These are phyloP conservation scores for Crossaster papposus DNA, from an alignment of 53 echinoderm and acorn worm genomes.

Conservation along the genomic window DNA sequence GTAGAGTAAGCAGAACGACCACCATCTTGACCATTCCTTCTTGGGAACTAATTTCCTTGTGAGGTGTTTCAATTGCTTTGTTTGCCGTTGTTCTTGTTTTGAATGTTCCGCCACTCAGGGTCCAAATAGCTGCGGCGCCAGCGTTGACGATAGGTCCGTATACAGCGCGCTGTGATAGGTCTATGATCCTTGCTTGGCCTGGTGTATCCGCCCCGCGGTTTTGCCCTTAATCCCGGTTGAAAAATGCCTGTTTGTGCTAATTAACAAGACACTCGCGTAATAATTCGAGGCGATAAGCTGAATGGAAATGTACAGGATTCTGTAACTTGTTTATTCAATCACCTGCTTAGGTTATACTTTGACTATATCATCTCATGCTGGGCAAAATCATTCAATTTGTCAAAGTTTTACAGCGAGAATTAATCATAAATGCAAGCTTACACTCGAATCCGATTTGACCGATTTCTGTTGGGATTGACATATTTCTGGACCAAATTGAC, in stretches of 20 bases:
- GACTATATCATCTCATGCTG: too few relatives aligned
- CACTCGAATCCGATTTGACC: too few relatives aligned
- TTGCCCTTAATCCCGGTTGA: too few relatives aligned
- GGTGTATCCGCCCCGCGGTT: too few relatives aligned
- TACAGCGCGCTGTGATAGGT: too few relatives aligned
- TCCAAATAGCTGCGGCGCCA: neutral
- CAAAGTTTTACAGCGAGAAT: too few relatives aligned
- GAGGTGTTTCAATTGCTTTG: conserved; percentile 14
- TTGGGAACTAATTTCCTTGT: neutral
- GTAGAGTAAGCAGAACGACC: neutral
- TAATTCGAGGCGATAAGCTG: neutral
- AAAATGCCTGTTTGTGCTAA: neutral
- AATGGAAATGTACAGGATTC: neutral
- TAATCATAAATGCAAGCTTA: too few relatives aligned
- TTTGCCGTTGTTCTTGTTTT: neutral
- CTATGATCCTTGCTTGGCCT: too few relatives aligned
- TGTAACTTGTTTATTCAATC: neutral
- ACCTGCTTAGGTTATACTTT: neutral
- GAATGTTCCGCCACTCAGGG: conserved; percentile 4
- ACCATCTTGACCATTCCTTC: neutral
- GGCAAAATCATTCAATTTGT: too few relatives aligned
- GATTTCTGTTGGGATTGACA: too few relatives aligned
- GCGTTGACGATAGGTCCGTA: neutral
- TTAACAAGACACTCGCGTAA: neutral
- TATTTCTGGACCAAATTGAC: too few relatives aligned